Evolutionary conservation across 2,888 invertebrate genomes (phyloP).

Genomic region (Oscheius sp.): DNA sequence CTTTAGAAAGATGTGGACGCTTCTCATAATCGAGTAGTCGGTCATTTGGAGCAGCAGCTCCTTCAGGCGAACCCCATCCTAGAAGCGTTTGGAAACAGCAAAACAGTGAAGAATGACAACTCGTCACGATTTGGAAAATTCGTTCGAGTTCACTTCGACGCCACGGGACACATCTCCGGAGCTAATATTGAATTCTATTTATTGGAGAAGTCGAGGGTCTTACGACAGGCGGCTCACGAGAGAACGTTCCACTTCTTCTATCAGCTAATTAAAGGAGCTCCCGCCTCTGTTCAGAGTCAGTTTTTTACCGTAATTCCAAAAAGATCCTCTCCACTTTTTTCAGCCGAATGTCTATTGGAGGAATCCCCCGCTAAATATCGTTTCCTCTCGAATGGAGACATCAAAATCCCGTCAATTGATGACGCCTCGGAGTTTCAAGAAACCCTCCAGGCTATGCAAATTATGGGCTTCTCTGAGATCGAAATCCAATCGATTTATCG

Average conservation of each 20-base stretch:
- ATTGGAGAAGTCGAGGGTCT: constrained; percentile 96
- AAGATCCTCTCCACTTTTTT: constrained; percentile 15
- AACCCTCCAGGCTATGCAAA: constrained; percentile 94
- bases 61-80: constrained; percentile 96
- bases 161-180: constrained; percentile 97
- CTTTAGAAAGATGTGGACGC: constrained; percentile 38
- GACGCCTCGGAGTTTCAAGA: constrained; percentile 88
- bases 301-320: too few relatives aligned
- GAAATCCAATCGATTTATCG: constrained; percentile 81
- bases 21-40: constrained; percentile 71
- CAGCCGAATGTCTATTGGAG: constrained; percentile 82
- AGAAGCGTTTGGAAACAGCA: constrained; percentile 99
- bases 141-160: constrained; percentile 99
- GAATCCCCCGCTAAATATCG: constrained; percentile 89
- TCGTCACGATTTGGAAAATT: constrained; percentile 99
- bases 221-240: constrained; percentile 95
- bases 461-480: constrained; percentile 95
- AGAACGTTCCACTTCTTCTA: constrained; percentile 99
- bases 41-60: constrained; percentile 97
- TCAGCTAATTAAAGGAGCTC: constrained; percentile 90
- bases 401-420: constrained; percentile 86
- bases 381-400: constrained; percentile 85
- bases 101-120: constrained; percentile 99
- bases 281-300: constrained; percentile 75
- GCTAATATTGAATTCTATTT: constrained; percentile 99